Base-by-base conservation (phyloP, 1,140 invertebrate genomes). In the Panonychus citri region DNA sequence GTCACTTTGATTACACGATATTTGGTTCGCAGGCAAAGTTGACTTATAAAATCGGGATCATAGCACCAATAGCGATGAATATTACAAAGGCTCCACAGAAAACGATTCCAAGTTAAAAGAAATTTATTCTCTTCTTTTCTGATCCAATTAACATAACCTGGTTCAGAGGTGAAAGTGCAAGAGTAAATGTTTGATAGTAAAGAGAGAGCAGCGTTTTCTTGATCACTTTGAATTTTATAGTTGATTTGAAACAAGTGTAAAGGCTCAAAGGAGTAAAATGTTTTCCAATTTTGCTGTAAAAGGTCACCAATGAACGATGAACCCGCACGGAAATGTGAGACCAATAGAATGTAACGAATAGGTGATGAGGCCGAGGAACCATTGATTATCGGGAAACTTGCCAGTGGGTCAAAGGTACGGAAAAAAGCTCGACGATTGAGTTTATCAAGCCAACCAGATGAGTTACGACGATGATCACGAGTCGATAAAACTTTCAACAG, bases 241-340 rank as follows among this genome's bases (percentile, higher is more conserved):
- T 34, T 34, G 30, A 61, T 61, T 10, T 27, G 5, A 19, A 24
- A 21, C n/a, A 21, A 63, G 40, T 63, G 72, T 46, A 89, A 66
- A 25, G 85, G 85, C 66, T 89, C 85, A 66, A 86, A 89, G 64
- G 87, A 83, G 69, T 88, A 87, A 66, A 77, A 88, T 64, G 82
- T 86, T 3, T 77, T 83, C 10, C 83, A 83, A 63, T 85, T 77
- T 26, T 81, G 75, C 64, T 85, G 83, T 13, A 87, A 62, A 13
- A 87, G 75, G 64, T 87, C 83, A 34, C 84, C 84, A 49, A 87
- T 73, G 67, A 87, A 88, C 24, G 85, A 86, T 37, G 84, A 85
- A n/a, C 84, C 84, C 7, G 82, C 84, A 57, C 84, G 72, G 81
- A 83, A 86, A 34, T 81, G 84, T 1, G 82, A 83, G 24, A 85